Evolutionary conservation across 2,888 invertebrate genomes (phyloP), one percentile per base, ranked within the genome.

Genomic region (Eristalinus sepulchralis): DNA sequence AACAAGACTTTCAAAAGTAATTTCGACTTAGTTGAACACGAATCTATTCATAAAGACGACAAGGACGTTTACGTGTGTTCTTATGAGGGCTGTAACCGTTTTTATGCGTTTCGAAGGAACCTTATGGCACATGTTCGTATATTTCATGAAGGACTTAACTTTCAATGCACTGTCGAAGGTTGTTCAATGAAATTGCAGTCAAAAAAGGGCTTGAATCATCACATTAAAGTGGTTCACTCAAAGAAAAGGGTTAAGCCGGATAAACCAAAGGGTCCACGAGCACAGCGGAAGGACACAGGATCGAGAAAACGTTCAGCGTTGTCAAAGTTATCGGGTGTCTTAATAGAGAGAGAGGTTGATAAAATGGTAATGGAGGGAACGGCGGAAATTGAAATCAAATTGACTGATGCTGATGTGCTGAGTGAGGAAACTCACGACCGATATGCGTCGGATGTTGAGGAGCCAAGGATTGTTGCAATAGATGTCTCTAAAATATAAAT

Each of bases 101-200:
- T 91, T 75, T 95, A 95, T 90, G 91, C 93, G 5, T 93, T 93
- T 83, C 93, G 93, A 88, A 93, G 92, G 57, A 95, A 95, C 91
- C 91, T 95, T 22, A 93, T 92, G 1, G 93, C 93, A 73, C 95
- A 95, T 88, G 92, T 95, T 76, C 88, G 92, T 75, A 91, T 91
- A 1, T 93, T 92, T 39, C 95, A 95, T 89, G 89, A 93, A 20
- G 93, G 93, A 1, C 88, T 93, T 4, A 94, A 91, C 55, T 94
- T 93, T 89, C 90, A 92, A 59, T 95, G 94, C 88, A 89, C 89
- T 10, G 88, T 93, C 2, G 66, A 88, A 1, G 88, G 88, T 4
- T 92, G 92, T 71, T 75, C 83, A 2, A 11, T 63, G 55, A 27
- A 34, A 22, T 75, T 57, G 20, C 66, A 64, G 6, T 55, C 20